Base-by-base conservation (phyloP, 2,888 invertebrate species). In the Argynnis bischoffii region DNA sequence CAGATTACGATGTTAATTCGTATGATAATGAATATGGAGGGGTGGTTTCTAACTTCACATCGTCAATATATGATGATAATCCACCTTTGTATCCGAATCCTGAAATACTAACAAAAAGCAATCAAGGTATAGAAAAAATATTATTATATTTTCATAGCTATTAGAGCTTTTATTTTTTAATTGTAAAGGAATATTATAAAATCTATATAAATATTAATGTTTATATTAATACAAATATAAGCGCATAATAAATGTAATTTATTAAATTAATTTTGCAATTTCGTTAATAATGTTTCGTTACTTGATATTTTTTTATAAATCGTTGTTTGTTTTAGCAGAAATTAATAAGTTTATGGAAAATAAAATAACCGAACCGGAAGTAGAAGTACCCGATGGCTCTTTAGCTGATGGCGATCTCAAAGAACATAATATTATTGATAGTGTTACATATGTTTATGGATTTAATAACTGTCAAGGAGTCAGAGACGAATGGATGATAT, bases 371-470 rank as follows among this genome's bases (percentile, higher is more conserved):
- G 90, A 93, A 13, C 82, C 88, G 2, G 93, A 94, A 60, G 81
- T 93, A 3, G 94, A 94, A 55, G 75, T 95, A 5, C 95, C 95
- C 0, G 95, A 95, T 69, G 94, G 95, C 77, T 94, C 95, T 0
- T 79, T 95, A 51, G 94, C 95, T 0, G 95, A 95, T 76, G 93
- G 93, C 0, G 95, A 95, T 80, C 85, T 95, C 4, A 94, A 94
- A 74, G 95, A 95, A 73, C 95, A 95, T 76, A 95, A 95, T 76
- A 94, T 95, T 53, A 96, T 96, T 63, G 95, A 96, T 78, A 95
- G 95, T 78, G 94, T 96, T 57, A 95, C 95, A 81, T 96, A 95
- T 78, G 92, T 95, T 51, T 95, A 96, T 76, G 95, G 95, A 3
- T 88, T 89, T 66, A 90, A 86, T 65, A 89, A 94, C 90, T 81